Evolutionary conservation across 2,113 vertebrate species (phyloP).

Genomic region (Trogon melanurus): DNA sequence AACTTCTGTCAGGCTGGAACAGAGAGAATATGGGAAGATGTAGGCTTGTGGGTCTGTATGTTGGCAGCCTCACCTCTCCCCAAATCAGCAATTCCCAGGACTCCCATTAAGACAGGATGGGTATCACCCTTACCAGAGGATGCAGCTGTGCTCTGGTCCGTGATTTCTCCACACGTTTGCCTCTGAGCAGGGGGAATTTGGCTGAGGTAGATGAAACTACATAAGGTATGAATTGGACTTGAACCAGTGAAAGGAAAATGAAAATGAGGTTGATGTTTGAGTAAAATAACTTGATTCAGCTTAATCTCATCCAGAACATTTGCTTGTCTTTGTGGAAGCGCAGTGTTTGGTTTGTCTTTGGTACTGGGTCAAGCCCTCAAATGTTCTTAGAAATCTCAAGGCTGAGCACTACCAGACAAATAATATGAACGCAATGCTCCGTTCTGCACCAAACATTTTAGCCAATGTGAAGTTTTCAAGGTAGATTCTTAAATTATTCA

Average conservation of each 20-base stretch:
- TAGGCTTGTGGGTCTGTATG: not conserved
- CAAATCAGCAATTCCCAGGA: not conserved
- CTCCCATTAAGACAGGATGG: not conserved
- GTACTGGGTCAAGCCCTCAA: not conserved
- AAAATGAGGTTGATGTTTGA: not conserved
- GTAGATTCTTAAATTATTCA: not conserved
- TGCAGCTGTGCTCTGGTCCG: not conserved
- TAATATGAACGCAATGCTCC: not conserved
- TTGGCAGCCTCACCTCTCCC: not conserved
- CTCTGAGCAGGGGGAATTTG: not conserved
- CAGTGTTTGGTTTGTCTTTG: not conserved
- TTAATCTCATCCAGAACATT: not conserved
- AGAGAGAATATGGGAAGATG: not conserved
- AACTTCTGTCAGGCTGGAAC: not conserved
- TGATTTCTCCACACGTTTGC: not conserved
- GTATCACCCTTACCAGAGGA: not conserved
- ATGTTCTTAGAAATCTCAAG: not conserved
- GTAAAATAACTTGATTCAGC: not conserved
- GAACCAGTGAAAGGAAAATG: not conserved
- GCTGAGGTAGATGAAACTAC: not conserved
- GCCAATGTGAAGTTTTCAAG: not conserved
- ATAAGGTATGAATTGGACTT: not conserved
- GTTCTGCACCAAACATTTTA: not conserved
- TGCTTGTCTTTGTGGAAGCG: not conserved
- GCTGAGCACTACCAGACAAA: not conserved